Percentiles rank a stretch among this genome's conserved stretches.
These are phyloP conservation scores for Bagarius yarrelli DNA, from an alignment of 2,113 vertebrate species.

Conservation along the genomic window DNA sequence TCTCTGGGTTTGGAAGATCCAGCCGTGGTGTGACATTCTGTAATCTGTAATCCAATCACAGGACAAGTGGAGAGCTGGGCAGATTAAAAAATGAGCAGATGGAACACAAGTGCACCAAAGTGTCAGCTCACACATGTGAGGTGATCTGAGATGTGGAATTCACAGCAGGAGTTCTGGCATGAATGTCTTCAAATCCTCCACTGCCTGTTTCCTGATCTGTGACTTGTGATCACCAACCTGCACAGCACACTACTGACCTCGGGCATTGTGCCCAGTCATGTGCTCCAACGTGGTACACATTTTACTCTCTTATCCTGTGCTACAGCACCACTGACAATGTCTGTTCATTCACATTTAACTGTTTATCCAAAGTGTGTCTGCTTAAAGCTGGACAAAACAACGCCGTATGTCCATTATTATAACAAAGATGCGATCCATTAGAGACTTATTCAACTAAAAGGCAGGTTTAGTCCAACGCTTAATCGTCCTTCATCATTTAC, in stretches of 20 bases:
- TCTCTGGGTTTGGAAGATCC: background rate
- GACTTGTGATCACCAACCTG: background rate
- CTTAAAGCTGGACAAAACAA: background rate
- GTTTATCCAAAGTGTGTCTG: background rate
- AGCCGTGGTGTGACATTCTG: background rate
- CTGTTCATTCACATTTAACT: background rate
- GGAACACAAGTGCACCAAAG: background rate
- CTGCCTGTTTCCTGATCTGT: slow-evolving; percentile 11
- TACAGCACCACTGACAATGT: background rate
- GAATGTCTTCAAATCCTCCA: background rate
- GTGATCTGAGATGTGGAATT: background rate
- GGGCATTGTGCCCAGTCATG: background rate
- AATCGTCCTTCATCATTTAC: background rate
- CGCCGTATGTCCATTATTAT: background rate
- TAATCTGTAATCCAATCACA: background rate
- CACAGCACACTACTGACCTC: background rate
- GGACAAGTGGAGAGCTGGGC: background rate
- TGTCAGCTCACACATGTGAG: background rate
- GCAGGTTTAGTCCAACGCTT: background rate
- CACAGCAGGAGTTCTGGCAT: slow-evolving; percentile 9
- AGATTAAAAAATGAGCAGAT: background rate
- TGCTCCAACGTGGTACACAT: background rate
- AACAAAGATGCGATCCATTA: background rate
- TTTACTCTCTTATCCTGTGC: background rate
- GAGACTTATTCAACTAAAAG: background rate